A percentile compares a stretch with the other conserved stretches of the same genome.
These are phyloP conservation scores for Tetraodon nigroviridis DNA, from an alignment of 2,113 vertebrate species.

Conservation along the genomic window DNA sequence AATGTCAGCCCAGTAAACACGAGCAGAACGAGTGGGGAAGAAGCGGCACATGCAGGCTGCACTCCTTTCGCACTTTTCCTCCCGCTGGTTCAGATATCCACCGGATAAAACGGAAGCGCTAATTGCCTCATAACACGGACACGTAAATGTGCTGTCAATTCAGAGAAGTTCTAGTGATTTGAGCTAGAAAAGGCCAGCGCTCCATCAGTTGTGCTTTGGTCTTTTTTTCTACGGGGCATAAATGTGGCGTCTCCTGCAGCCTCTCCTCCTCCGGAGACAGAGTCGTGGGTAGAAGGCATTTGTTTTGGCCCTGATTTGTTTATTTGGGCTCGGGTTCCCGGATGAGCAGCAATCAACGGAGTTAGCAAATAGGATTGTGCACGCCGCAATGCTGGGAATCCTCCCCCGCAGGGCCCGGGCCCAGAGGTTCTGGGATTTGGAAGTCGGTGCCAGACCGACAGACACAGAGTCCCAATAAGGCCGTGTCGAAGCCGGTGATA, in stretches of 20 bases:
- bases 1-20: slow-evolving; percentile 26
- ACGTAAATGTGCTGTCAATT: too few relatives aligned
- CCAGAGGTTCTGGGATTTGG: slow-evolving; percentile 49
- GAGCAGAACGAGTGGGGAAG: slow-evolving; percentile 22
- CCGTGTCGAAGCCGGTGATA: not conserved
- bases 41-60: too few relatives aligned
- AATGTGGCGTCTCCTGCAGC: not conserved
- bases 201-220: not conserved
- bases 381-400: slow-evolving; percentile 60
- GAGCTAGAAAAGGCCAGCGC: slow-evolving; percentile 3
- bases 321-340: slow-evolving; percentile 64
- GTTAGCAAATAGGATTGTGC: slow-evolving; percentile 75
- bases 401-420: slow-evolving; percentile 51
- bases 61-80: not conserved
- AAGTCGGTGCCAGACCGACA: slow-evolving; percentile 36
- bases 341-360: slow-evolving; percentile 73
- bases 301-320: slow-evolving; percentile 62
- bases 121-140: not conserved
- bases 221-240: too few relatives aligned
- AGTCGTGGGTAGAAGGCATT: slow-evolving; percentile 57
- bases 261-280: slow-evolving; percentile 43
- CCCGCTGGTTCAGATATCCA: not conserved
- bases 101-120: not conserved
- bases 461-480: slow-evolving; percentile 1
- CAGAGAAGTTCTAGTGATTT: not conserved